These are phyloP conservation scores for Teleogryllus oceanicus DNA, from an alignment of 2,888 invertebrate species.

Conservation along the genomic window DNA sequence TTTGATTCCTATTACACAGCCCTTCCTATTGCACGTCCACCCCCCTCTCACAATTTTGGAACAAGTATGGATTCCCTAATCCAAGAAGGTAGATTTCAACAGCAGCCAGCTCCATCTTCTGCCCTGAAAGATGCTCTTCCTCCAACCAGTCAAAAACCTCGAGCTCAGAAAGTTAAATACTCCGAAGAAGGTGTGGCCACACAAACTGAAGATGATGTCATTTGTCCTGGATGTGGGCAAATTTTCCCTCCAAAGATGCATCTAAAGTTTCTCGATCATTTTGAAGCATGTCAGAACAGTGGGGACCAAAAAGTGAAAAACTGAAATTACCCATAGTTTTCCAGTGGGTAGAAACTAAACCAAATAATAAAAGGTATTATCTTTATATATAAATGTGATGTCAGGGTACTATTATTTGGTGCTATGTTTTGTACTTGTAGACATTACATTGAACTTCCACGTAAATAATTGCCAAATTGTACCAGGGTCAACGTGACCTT, in stretches of 20 bases:
- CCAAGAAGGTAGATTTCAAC: background rate
- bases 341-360: no score
- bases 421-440: no score
- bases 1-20: constrained; percentile 23
- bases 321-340: no score
- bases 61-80: constrained; percentile 23
- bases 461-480: no score
- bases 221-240: constrained; percentile 42
- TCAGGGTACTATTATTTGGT: no score
- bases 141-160: background rate
- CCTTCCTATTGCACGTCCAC: constrained; percentile 10
- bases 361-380: no score
- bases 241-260: constrained; percentile 43
- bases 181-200: constrained; percentile 38
- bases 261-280: constrained; percentile 43
- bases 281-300: constrained; percentile 41
- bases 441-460: no score
- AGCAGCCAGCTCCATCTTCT: background rate
- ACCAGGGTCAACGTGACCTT: no score
- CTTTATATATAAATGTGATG: no score
- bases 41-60: background rate
- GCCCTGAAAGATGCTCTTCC: background rate
- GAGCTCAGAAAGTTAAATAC: constrained; percentile 30
- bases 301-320: background rate
- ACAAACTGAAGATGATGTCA: constrained; percentile 40